phyloP scores from a whole-genome alignment of 1,140 invertebrate species.

The Papilio aristodemus region DNA sequence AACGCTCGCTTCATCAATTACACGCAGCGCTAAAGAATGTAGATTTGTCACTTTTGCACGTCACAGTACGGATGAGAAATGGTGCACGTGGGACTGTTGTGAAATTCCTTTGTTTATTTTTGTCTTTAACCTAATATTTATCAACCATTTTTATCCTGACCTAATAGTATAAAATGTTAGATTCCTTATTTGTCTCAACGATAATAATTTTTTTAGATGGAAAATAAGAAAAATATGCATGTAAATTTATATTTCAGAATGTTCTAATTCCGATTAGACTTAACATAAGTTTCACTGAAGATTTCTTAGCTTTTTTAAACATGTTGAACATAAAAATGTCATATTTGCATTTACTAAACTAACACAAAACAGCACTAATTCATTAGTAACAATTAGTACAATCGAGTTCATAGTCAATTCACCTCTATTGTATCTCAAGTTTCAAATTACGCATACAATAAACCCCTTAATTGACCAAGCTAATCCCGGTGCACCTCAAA shows the following conservation, averaged over 20 bases:
- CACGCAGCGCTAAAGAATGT: neutral
- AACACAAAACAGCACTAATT: neutral
- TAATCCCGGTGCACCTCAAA: slow-evolving; percentile 45
- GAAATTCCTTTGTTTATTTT: neutral
- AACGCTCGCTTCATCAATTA: slow-evolving; percentile 38
- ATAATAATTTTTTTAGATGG: no score
- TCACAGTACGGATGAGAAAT: slow-evolving; percentile 2
- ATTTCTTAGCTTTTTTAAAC: no score
- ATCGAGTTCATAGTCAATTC: slow-evolving; percentile 30
- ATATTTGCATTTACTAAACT: neutral
- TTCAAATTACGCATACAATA: slow-evolving; percentile 31
- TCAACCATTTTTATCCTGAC: no score
- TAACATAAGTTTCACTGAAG: no score
- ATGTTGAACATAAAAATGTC: no score
- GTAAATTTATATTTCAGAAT: no score
- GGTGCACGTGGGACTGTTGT: neutral
- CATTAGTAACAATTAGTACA: slow-evolving; percentile 17
- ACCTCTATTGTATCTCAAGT: slow-evolving; percentile 29
- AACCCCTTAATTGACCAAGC: slow-evolving; percentile 39
- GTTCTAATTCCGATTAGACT: no score
- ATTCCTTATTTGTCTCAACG: no score
- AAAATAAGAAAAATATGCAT: no score
- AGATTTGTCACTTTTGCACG: slow-evolving; percentile 30
- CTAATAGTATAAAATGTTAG: no score
- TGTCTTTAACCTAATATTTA: neutral